A percentile compares a stretch with the other conserved stretches of the same genome.
phyloP scores from a whole-genome alignment of 2,113 vertebrate species.

The Muntiacus reevesi region DNA sequence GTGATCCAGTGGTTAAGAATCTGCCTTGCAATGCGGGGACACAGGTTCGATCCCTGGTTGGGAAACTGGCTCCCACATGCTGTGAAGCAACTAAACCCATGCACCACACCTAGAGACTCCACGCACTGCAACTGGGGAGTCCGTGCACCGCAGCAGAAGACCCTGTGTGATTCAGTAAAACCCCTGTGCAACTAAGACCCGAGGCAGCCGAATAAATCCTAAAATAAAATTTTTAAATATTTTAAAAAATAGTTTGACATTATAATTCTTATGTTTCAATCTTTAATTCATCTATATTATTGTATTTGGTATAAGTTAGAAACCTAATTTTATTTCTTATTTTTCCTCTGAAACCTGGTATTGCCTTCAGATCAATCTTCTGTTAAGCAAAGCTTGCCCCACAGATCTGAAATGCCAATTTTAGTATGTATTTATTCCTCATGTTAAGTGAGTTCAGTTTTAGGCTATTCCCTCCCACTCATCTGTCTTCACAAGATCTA shows the following conservation, averaged over 20 bases:
- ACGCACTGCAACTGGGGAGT: not conserved
- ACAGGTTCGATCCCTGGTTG: rapidly evolving
- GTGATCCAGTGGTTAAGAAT: not conserved
- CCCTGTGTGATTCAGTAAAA: not conserved
- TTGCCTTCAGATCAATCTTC: not conserved
- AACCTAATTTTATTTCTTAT: not conserved
- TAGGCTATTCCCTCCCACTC: not conserved
- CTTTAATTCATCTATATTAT: not conserved
- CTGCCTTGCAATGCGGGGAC: not conserved
- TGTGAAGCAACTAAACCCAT: not conserved
- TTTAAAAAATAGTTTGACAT: not conserved
- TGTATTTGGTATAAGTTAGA: not conserved
- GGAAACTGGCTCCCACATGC: not conserved
- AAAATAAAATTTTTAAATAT: not conserved
- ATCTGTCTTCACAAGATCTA: not conserved
- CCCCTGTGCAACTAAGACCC: not conserved
- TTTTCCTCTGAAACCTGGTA: not conserved
- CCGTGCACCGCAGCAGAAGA: rapidly evolving
- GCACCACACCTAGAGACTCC: not conserved
- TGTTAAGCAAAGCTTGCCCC: not conserved
- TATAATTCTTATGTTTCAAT: not conserved
- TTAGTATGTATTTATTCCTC: not conserved
- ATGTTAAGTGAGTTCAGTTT: not conserved
- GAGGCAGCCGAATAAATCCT: not conserved
- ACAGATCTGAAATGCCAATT: not conserved